Evolutionary conservation across 2,797 vertebrate genomes (phyloP).

Genomic region (Gallinago nigripennis): DNA sequence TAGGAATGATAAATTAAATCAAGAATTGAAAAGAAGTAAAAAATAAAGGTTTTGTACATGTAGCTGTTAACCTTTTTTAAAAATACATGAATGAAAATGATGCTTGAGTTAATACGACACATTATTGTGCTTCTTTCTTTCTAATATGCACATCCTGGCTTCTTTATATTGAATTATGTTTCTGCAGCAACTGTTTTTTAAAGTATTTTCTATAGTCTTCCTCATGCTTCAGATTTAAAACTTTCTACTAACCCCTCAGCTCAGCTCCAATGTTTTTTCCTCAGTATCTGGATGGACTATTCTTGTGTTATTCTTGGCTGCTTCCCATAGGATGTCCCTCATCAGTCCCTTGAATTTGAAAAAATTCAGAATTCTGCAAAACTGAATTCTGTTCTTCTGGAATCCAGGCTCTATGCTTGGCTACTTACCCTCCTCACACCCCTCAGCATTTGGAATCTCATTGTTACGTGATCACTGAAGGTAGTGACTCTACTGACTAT

Average conservation of each 20-base stretch:
- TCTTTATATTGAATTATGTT: neutral
- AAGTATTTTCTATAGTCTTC: neutral
- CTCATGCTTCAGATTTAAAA: neutral
- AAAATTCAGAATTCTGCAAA: neutral
- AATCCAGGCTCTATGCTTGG: neutral
- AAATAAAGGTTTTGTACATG: neutral
- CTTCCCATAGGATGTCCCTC: neutral
- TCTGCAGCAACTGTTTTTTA: neutral
- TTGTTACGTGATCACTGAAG: neutral
- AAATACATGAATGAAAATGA: neutral
- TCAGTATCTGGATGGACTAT: neutral
- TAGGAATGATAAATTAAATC: constrained; percentile 37
- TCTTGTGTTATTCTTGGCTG: neutral
- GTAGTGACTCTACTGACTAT: neutral
- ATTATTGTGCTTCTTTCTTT: neutral
- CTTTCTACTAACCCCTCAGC: neutral
- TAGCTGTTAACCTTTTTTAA: neutral
- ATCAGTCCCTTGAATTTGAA: neutral
- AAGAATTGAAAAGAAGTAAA: constrained; percentile 6
- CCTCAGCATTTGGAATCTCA: neutral
- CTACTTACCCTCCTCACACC: neutral
- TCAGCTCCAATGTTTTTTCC: accelerated
- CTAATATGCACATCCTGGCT: neutral
- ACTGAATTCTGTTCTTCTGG: neutral
- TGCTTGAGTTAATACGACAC: neutral